A percentile compares a stretch with the other conserved stretches of the same genome.
These are phyloP conservation scores for Syngnathus floridae DNA, from an alignment of 2,113 vertebrate genomes.

Conservation along the genomic window DNA sequence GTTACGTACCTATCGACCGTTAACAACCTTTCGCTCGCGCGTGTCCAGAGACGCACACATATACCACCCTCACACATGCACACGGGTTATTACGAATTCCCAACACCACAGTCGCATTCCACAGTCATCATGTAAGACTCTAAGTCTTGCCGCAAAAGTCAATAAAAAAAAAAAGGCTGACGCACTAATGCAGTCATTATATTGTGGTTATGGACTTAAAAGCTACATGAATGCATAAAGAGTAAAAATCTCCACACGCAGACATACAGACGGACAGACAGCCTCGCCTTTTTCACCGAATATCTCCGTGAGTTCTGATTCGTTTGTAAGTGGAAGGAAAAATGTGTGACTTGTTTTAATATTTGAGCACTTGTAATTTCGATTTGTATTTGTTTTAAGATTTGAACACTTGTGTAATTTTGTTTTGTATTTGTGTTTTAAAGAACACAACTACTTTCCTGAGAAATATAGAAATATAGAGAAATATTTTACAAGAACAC, in stretches of 20 bases:
- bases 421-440: too few species aligned
- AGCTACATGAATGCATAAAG: not conserved
- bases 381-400: too few species aligned
- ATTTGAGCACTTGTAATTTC: too few species aligned
- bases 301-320: too few species aligned
- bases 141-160: conserved; percentile 49
- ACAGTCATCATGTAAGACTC: conserved; percentile 51
- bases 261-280: too few species aligned
- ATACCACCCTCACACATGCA: conserved; percentile 13
- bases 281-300: too few species aligned
- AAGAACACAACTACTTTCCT: too few species aligned
- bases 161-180: conserved; percentile 48
- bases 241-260: not conserved
- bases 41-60: conserved; percentile 11
- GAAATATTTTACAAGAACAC: too few species aligned
- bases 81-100: conserved; percentile 46
- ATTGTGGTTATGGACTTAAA: not conserved
- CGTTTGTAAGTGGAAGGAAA: too few species aligned
- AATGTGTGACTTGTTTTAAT: too few species aligned
- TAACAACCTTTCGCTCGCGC: conserved; percentile 1
- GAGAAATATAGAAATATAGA: too few species aligned
- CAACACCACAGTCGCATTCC: conserved; percentile 47
- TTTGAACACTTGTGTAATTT: too few species aligned
- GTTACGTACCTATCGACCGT: conserved; percentile 51
- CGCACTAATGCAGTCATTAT: conserved; percentile 20